Conservation (phyloP, 2,797 vertebrate species). For the Natrix natrix region DNA sequence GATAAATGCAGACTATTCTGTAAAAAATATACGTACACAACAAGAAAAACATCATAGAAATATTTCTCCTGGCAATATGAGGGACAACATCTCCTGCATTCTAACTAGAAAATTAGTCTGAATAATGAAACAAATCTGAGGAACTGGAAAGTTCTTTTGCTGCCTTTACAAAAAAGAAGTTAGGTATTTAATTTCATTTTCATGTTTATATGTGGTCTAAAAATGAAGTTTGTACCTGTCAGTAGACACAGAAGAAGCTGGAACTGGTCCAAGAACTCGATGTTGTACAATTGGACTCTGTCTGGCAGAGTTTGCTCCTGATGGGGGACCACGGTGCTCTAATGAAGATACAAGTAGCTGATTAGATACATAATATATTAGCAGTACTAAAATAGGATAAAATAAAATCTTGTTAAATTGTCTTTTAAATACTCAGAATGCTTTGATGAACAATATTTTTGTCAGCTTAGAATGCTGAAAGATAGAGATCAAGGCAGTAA, state of each 20-base stretch:
- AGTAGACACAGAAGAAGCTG: slow-evolving; percentile 61
- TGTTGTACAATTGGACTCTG: slow-evolving; percentile 91
- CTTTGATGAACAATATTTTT: neutral
- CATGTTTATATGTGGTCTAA: neutral
- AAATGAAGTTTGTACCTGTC: slow-evolving; percentile 78
- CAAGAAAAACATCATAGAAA: neutral
- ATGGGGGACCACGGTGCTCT: slow-evolving; percentile 91
- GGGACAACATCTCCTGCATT: neutral
- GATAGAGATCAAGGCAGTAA: neutral
- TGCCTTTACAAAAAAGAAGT: neutral
- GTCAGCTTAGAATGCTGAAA: neutral
- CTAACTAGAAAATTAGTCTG: neutral
- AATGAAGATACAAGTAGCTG: slow-evolving; percentile 37
- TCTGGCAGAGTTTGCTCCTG: slow-evolving; percentile 89
- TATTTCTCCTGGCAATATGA: neutral
- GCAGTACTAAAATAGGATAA: neutral
- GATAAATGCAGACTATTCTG: neutral
- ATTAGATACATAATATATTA: slow-evolving; percentile 4
- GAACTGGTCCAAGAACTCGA: slow-evolving; percentile 79
- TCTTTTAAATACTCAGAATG: neutral
- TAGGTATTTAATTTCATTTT: neutral
- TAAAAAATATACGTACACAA: neutral
- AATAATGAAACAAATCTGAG: neutral
- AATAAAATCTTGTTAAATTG: too few relatives aligned
- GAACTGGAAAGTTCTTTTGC: neutral